Evolutionary conservation across 1,140 invertebrate genomes (phyloP).

Genomic region (Heterodera carotae): DNA sequence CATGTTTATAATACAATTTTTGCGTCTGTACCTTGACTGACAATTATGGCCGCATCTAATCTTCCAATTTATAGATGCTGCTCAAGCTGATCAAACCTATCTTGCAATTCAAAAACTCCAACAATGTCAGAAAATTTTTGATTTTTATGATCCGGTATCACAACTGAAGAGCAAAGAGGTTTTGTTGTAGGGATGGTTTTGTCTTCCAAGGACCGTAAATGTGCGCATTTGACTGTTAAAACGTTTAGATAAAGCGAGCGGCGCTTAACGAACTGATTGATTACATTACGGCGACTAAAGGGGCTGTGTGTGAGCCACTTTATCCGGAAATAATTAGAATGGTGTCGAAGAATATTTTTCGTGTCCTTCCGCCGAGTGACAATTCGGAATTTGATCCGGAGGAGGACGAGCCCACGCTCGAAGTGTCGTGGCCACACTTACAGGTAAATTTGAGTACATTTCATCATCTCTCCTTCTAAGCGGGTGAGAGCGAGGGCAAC

Average conservation of each 20-base stretch:
- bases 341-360: slow-evolving; percentile 65
- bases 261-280: slow-evolving; percentile 67
- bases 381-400: slow-evolving; percentile 65
- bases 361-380: slow-evolving; percentile 62
- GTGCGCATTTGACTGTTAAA: too few species aligned
- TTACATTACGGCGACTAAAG: slow-evolving; percentile 64
- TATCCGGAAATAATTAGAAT: slow-evolving; percentile 67
- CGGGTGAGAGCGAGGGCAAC: too few species aligned
- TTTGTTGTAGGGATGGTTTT: too few species aligned
- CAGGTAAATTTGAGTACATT: too few species aligned
- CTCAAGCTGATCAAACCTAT: slow-evolving; percentile 68
- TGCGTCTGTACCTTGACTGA: too few species aligned
- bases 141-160: slow-evolving; percentile 66
- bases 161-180: slow-evolving; percentile 71
- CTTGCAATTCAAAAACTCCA: slow-evolving; percentile 70
- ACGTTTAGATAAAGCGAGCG: slow-evolving; percentile 65
- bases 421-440: slow-evolving; percentile 65
- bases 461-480: too few species aligned
- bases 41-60: too few species aligned
- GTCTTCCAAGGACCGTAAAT: too few species aligned
- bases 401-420: slow-evolving; percentile 64
- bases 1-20: too few species aligned
- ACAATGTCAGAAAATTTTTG: slow-evolving; percentile 71
- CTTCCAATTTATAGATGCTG: slow-evolving; percentile 77
- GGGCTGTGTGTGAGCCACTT: slow-evolving; percentile 61